Percentiles rank a stretch among this genome's conserved stretches.
Evolutionary conservation across 2,113 vertebrate genomes (phyloP).

Genomic region (Atractosteus spatula): DNA sequence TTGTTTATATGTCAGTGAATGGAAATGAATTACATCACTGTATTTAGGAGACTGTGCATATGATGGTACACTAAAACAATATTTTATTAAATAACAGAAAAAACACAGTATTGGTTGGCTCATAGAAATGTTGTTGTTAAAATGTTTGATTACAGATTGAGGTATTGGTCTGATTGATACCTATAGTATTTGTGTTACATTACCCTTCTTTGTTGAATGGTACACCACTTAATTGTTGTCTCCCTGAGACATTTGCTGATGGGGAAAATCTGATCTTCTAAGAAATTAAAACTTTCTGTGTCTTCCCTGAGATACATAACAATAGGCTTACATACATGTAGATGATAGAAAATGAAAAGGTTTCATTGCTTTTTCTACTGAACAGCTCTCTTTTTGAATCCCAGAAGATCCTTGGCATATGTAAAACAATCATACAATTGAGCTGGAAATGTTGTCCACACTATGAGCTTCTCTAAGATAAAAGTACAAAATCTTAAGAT

Average conservation of each 20-base stretch:
- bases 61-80: no score
- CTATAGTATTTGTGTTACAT: no score
- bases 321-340: neutral
- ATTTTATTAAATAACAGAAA: no score
- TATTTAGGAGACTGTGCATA: no score
- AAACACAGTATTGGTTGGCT: no score
- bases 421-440: neutral
- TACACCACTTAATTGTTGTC: neutral
- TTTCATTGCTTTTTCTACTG: slow-evolving; percentile 12
- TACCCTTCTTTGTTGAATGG: no score
- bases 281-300: neutral
- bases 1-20: no score
- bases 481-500: neutral
- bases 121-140: no score
- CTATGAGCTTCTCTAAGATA: neutral
- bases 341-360: neutral
- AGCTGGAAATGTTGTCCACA: slow-evolving; percentile 2
- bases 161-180: no score
- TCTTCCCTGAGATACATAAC: neutral
- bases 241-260: slow-evolving; percentile 8
- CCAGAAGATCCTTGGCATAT: neutral
- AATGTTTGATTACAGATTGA: no score
- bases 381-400: neutral
- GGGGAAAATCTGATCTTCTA: slow-evolving; percentile 1
- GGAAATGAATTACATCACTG: no score